Percentiles rank a stretch among this genome's conserved stretches.
These are phyloP conservation scores for Ectropis crepuscularia DNA, from an alignment of 2,888 invertebrate species.

Conservation along the genomic window DNA sequence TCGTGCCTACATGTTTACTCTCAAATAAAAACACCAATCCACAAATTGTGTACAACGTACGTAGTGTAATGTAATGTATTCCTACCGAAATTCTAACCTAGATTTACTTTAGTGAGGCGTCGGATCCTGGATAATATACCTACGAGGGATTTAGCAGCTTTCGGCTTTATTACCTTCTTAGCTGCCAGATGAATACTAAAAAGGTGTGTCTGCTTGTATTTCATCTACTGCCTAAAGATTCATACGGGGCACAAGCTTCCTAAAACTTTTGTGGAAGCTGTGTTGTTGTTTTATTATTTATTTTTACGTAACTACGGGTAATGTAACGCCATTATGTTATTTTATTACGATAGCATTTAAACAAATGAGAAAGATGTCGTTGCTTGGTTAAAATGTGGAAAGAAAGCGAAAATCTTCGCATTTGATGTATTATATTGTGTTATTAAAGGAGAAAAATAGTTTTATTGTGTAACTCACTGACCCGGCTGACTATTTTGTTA, in stretches of 20 bases:
- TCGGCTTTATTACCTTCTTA: slow-evolving; percentile 7
- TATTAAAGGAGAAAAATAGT: too few species aligned
- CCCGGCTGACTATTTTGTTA: too few species aligned
- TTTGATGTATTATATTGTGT: too few species aligned
- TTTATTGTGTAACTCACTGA: too few species aligned
- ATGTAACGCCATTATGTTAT: not conserved
- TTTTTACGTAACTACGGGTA: too few species aligned
- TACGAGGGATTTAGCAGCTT: slow-evolving; percentile 5
- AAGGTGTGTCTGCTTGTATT: not conserved
- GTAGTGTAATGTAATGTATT: not conserved
- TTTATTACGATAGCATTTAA: slow-evolving; percentile 3
- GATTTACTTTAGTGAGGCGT: not conserved
- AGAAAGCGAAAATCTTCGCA: too few species aligned
- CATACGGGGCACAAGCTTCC: not conserved
- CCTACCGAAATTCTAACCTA: not conserved
- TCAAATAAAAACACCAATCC: too few species aligned
- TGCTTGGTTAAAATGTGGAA: too few species aligned
- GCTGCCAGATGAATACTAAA: slow-evolving; percentile 16
- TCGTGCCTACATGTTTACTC: too few species aligned
- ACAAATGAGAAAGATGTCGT: not conserved
- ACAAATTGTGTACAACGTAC: too few species aligned
- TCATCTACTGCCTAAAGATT: not conserved
- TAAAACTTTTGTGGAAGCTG: slow-evolving; percentile 2
- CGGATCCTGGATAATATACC: slow-evolving; percentile 2
- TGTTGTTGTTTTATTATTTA: not conserved